A percentile compares a stretch with the other conserved stretches of the same genome.
phyloP scores from a whole-genome alignment of 1,140 invertebrate species.

The Tenebrio molitor region DNA sequence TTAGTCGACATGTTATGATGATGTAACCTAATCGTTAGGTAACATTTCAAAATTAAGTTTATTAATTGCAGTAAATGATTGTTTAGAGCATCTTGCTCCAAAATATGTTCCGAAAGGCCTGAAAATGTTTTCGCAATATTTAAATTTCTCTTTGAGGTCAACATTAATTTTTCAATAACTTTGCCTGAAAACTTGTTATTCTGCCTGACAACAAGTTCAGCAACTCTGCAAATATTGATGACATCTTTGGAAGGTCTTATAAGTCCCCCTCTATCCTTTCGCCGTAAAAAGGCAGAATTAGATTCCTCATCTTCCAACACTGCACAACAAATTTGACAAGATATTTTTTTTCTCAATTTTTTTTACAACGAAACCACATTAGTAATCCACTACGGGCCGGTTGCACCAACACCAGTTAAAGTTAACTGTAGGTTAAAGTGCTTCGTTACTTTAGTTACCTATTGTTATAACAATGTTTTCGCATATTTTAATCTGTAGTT shows the following conservation, averaged over 20 bases:
- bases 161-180: neutral
- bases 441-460: no score
- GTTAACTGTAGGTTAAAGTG: no score
- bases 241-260: neutral
- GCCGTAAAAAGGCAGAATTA: neutral
- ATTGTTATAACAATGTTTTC: no score
- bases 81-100: conserved; percentile 1
- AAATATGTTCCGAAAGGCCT: neutral
- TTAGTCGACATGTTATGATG: neutral
- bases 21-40: conserved; percentile 13
- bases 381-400: no score
- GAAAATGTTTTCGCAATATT: neutral
- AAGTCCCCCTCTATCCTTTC: neutral
- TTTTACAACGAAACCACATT: no score
- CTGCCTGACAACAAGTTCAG: neutral
- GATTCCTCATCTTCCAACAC: neutral
- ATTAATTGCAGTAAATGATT: conserved; percentile 18
- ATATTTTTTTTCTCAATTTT: neutral
- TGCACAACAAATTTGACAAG: neutral
- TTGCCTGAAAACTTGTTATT: neutral
- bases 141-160: neutral
- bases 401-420: no score
- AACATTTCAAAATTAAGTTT: conserved; percentile 10
- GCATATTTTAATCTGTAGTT: no score
- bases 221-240: neutral